Percentiles rank a stretch among this genome's conserved stretches.
Evolutionary conservation across 2,113 vertebrate genomes (phyloP).

Genomic region (Tylochromis polylepis): DNA sequence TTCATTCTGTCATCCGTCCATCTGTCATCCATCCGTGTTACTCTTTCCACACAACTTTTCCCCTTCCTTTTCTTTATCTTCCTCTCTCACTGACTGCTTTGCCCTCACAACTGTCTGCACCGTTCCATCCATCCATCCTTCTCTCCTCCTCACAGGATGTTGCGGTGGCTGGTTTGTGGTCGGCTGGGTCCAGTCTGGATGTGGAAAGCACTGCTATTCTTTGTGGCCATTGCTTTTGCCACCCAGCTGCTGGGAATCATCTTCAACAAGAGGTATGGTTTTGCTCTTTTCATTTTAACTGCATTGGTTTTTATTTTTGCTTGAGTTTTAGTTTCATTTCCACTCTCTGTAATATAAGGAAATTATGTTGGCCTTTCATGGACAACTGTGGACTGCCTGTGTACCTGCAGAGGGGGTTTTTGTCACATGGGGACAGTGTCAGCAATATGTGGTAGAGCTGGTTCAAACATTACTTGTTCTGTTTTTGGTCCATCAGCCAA

Average conservation of each 20-base stretch:
- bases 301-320: not conserved
- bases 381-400: not conserved
- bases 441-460: not conserved
- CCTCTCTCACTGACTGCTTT: not conserved
- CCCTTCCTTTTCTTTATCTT: not conserved
- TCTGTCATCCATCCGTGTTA: rapidly evolving
- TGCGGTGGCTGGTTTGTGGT: conserved; percentile 69
- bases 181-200: conserved; percentile 71
- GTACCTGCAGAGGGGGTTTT: not conserved
- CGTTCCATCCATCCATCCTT: not conserved
- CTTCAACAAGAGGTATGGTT: conserved; percentile 72
- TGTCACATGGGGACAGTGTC: not conserved
- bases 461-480: not conserved
- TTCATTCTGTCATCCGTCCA: not conserved
- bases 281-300: not conserved
- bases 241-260: conserved; percentile 74
- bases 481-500: rapidly evolving
- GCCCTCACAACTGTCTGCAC: not conserved
- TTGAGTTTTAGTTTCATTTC: rapidly evolving
- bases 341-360: not conserved
- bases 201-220: conserved; percentile 74
- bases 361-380: not conserved
- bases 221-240: conserved; percentile 69
- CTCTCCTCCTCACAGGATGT: conserved; percentile 57
- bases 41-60: rapidly evolving